Base-by-base conservation (phyloP, 2,888 invertebrate genomes). In the Horisme vitalbata region DNA sequence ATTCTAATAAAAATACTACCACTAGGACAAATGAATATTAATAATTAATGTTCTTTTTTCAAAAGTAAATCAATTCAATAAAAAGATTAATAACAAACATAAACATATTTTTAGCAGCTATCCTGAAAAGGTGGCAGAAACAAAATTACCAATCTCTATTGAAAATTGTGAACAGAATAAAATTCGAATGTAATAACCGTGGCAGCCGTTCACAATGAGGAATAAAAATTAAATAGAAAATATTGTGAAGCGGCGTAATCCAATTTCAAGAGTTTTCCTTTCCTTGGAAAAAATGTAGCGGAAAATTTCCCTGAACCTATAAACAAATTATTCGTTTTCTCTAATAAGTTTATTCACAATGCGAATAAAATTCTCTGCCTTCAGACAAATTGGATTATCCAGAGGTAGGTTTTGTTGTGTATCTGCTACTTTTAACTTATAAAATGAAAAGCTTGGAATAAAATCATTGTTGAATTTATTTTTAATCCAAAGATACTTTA, bases 341-440 rank as follows among this genome's bases (percentile, higher is more conserved):
- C 77, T 84, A 83, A 84, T 83, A 83, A 79, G 71, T 83, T 85
- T 80, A 85, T 79, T 85, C 67, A 84, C 83, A 86, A 83, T 83
- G 75, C 80, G 61, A 68, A 73, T 72, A 71, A 68, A 69, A 66
- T 68, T 65, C 63, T 62, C 57, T 63, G 61, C 59, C 52, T 43
- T 49, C 35, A 18, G 34, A 27, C 45, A 63, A 68, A 67, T 62
- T 60, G 53, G 48, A 56, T 64, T 67, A 38, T 15, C n/a, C 3
- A 9, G 28, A 28, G 36, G 21, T 34, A n/a, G n/a, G 52, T 60
- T 60, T 54, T 52, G 48, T 37, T 33, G 37, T 32, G 37, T 57
- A 48, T 47, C 38, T 31, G 18, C 56, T 55, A 52, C 36, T 34
- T 30, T 21, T 28, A 18, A 18, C n/a, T n/a, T n/a, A n/a, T n/a